Evolutionary conservation across 2,113 vertebrate genomes (phyloP).

Genomic region (Corydoras sp.): DNA sequence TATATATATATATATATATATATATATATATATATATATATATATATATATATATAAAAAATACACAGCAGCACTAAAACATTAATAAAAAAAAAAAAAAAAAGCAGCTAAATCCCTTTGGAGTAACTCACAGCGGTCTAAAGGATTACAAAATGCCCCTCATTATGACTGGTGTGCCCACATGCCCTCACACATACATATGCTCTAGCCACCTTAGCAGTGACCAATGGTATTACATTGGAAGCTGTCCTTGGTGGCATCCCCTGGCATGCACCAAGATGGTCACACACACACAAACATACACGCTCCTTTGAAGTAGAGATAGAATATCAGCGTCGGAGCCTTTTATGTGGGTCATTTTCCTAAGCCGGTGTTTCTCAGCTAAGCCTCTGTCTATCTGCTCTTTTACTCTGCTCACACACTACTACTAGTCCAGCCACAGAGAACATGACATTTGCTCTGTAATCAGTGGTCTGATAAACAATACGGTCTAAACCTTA

Average conservation of each 20-base stretch:
- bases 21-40: no score
- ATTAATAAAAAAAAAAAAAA: no score
- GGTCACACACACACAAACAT: conserved; percentile 35
- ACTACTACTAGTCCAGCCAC: no score
- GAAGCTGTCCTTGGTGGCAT: conserved; percentile 66
- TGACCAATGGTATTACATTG: conserved; percentile 40
- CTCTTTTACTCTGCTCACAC: conserved; percentile 43
- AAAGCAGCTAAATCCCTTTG: neutral
- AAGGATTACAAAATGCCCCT: conserved; percentile 9
- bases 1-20: no score
- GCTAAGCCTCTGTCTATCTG: conserved; percentile 56
- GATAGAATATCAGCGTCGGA: conserved; percentile 65
- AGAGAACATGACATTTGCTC: no score
- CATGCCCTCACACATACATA: conserved; percentile 17
- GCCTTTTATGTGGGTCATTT: conserved; percentile 66
- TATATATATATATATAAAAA: no score
- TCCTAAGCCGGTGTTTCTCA: conserved; percentile 62
- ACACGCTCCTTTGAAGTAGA: conserved; percentile 65
- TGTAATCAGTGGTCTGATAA: no score
- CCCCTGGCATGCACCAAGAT: conserved; percentile 44
- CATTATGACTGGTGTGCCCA: conserved; percentile 15
- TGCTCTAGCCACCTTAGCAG: conserved; percentile 23
- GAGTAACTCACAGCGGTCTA: conserved; percentile 10
- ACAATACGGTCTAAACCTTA: no score
- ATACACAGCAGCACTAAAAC: no score